Evolutionary conservation across 2,797 vertebrate genomes (phyloP).

Genomic region (Propithecus perrieri): DNA sequence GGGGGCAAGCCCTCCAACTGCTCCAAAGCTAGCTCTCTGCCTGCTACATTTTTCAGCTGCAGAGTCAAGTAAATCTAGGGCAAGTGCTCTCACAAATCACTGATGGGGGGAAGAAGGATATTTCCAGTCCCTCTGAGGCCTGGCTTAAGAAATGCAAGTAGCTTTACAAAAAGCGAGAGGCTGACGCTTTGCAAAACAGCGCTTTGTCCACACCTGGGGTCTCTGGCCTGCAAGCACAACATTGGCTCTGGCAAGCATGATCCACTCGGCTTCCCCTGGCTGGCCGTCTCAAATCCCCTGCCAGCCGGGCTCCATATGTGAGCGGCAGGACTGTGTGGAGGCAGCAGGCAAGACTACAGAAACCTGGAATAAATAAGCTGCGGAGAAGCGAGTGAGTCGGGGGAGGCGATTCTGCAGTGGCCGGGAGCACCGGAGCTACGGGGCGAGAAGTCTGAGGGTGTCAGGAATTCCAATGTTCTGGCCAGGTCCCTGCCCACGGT

Average conservation of each 20-base stretch:
- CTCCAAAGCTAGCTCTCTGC: slow-evolving; percentile 52
- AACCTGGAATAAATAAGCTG: not conserved
- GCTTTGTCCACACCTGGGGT: not conserved
- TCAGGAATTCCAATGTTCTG: not conserved
- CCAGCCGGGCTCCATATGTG: not conserved
- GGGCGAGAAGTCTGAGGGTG: not conserved
- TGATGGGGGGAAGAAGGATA: slow-evolving; percentile 29
- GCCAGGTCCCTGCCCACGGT: not conserved
- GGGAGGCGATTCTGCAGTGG: too few relatives aligned
- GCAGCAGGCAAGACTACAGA: not conserved
- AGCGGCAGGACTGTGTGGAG: not conserved
- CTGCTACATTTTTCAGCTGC: slow-evolving; percentile 4
- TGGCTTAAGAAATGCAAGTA: slow-evolving; percentile 56
- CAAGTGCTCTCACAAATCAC: slow-evolving; percentile 27
- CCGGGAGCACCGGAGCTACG: not conserved
- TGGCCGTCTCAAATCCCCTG: slow-evolving; percentile 15
- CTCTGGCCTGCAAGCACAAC: not conserved
- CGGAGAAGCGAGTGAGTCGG: not conserved
- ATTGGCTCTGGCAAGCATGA: not conserved
- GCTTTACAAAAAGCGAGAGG: slow-evolving; percentile 47
- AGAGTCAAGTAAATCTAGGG: slow-evolving; percentile 63
- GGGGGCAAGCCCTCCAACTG: slow-evolving; percentile 59
- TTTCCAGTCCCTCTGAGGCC: slow-evolving; percentile 18
- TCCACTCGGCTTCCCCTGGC: not conserved
- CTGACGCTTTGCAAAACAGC: slow-evolving; percentile 2